phyloP scores from a whole-genome alignment of 2,113 vertebrate genomes.

The Seriola dumerili region DNA sequence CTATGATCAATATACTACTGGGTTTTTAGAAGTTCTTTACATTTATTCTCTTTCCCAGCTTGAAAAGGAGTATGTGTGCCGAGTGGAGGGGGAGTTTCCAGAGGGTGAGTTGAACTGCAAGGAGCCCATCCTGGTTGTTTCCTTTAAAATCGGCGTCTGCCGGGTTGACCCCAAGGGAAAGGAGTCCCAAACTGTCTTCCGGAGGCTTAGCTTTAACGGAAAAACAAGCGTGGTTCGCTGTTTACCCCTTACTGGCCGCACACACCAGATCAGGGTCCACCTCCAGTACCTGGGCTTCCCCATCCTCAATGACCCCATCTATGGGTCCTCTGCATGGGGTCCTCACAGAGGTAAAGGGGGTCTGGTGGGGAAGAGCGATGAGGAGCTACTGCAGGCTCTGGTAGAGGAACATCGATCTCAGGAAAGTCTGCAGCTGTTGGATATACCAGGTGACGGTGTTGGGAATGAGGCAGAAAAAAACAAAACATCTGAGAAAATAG shows the following conservation, averaged over 20 bases:
- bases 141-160: slow-evolving; percentile 96
- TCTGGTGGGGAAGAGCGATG: slow-evolving; percentile 86
- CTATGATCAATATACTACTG: neutral
- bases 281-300: slow-evolving; percentile 96
- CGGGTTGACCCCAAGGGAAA: slow-evolving; percentile 94
- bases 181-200: slow-evolving; percentile 91
- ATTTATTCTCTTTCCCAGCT: slow-evolving; percentile 80
- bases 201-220: slow-evolving; percentile 92
- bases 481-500: neutral
- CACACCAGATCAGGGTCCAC: slow-evolving; percentile 97
- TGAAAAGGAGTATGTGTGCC: slow-evolving; percentile 96
- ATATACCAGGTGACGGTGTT: slow-evolving; percentile 67
- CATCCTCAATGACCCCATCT: slow-evolving; percentile 96
- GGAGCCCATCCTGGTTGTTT: slow-evolving; percentile 95
- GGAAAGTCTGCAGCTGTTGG: slow-evolving; percentile 89
- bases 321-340: slow-evolving; percentile 94
- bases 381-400: slow-evolving; percentile 90
- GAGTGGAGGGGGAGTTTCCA: slow-evolving; percentile 94
- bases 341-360: slow-evolving; percentile 89
- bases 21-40: neutral
- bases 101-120: slow-evolving; percentile 88
- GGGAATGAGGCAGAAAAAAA: slow-evolving; percentile 6
- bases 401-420: slow-evolving; percentile 90
- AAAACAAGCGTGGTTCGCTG: slow-evolving; percentile 92
- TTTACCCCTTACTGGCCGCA: slow-evolving; percentile 92